These are phyloP conservation scores for Bungarus multicinctus DNA, from an alignment of 2,113 vertebrate genomes.

Conservation along the genomic window DNA sequence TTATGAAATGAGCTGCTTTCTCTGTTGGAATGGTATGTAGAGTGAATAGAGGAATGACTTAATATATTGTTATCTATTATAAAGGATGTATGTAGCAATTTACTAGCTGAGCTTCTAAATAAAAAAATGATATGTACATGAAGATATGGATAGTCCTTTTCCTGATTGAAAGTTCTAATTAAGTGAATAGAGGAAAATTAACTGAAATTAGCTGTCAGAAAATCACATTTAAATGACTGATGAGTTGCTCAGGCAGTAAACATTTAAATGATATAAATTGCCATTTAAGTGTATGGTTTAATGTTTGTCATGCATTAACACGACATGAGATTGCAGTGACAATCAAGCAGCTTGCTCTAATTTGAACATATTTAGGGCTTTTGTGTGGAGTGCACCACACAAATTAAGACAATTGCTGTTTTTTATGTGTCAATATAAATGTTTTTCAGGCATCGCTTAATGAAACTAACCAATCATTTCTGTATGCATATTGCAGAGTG, in stretches of 20 bases:
- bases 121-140: slow-evolving; percentile 66
- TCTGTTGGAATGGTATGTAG: background rate
- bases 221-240: slow-evolving; percentile 99
- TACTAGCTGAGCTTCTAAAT: slow-evolving; percentile 63
- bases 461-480: slow-evolving; percentile 81
- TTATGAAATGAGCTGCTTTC: slow-evolving; percentile 47
- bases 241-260: slow-evolving; percentile 89
- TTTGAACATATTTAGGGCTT: slow-evolving; percentile 97
- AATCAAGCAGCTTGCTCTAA: slow-evolving; percentile 99
- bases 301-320: slow-evolving; percentile 99
- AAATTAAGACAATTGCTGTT: slow-evolving; percentile 98
- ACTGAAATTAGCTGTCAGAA: slow-evolving; percentile 98
- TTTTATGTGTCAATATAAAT: slow-evolving; percentile 93
- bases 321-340: slow-evolving; percentile 96
- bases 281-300: slow-evolving; percentile 99
- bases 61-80: slow-evolving; percentile 61
- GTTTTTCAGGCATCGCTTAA: slow-evolving; percentile 79
- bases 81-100: slow-evolving; percentile 60
- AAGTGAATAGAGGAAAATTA: slow-evolving; percentile 94
- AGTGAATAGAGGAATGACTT: background rate
- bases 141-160: slow-evolving; percentile 71
- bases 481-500: slow-evolving; percentile 57
- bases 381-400: slow-evolving; percentile 89
- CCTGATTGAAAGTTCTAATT: slow-evolving; percentile 98
- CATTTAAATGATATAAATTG: slow-evolving; percentile 99